phyloP scores from a whole-genome alignment of 2,888 invertebrate genomes.

The Gari tellinella region DNA sequence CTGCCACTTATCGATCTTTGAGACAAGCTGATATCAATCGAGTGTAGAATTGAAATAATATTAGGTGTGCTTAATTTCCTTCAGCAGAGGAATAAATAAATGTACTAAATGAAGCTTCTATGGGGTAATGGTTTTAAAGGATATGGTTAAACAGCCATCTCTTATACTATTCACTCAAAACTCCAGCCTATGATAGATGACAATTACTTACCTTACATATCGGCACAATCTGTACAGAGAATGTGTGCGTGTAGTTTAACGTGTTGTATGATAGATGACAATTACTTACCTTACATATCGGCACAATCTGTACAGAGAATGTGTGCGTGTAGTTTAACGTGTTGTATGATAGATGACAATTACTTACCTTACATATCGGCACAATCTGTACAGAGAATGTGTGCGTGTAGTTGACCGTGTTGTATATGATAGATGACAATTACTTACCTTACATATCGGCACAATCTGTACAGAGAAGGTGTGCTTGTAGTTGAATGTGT shows the following conservation, averaged over 20 bases:
- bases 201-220: slow-evolving; percentile 97
- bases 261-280: no score
- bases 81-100: no score
- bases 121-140: no score
- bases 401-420: slow-evolving; percentile 98
- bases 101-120: no score
- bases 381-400: slow-evolving; percentile 96
- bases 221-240: slow-evolving; percentile 97
- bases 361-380: slow-evolving; percentile 97
- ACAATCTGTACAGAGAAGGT: slow-evolving; percentile 96
- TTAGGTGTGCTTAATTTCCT: no score
- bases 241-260: slow-evolving; percentile 97
- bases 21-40: no score
- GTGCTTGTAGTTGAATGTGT: slow-evolving; percentile 98
- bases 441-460: slow-evolving; percentile 97
- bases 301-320: slow-evolving; percentile 95
- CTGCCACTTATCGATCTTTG: no score
- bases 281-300: slow-evolving; percentile 97
- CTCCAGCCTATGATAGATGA: no score
- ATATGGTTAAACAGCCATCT: no score
- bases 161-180: no score
- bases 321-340: slow-evolving; percentile 98
- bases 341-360: slow-evolving; percentile 86
- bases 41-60: no score
- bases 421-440: slow-evolving; percentile 84